Evolutionary conservation across 2,113 vertebrate genomes (phyloP).

Genomic region (Falcunculus frontatus): DNA sequence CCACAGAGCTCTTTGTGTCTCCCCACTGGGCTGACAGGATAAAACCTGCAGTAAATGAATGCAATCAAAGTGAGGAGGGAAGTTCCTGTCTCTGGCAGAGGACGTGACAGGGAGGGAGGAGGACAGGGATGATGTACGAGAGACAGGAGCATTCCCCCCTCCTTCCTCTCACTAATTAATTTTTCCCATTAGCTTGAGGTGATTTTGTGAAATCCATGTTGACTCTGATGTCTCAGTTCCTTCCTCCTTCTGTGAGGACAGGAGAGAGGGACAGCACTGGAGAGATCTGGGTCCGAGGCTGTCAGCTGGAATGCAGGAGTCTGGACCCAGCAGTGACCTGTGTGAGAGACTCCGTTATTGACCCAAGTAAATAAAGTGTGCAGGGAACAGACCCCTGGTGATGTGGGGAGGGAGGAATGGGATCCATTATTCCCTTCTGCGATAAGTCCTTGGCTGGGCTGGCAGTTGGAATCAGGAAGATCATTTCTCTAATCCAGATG

Average conservation of each 20-base stretch:
- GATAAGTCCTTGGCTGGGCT: neutral
- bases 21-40: neutral
- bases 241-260: neutral
- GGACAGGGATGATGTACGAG: neutral
- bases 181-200: neutral
- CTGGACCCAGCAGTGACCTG: neutral
- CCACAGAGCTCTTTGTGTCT: neutral
- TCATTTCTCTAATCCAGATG: conserved; percentile 27
- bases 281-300: neutral
- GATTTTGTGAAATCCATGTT: neutral
- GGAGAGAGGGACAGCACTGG: neutral
- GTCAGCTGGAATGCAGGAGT: neutral
- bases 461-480: conserved; percentile 12
- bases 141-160: neutral
- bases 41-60: neutral
- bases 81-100: neutral
- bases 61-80: neutral
- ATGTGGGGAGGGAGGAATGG: neutral
- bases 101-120: neutral
- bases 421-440: neutral
- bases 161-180: neutral
- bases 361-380: neutral
- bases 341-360: neutral
- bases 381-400: neutral
- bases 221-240: neutral